Evolutionary conservation across 2,888 invertebrate genomes (phyloP).

Genomic region (Sinotaia quadrata): DNA sequence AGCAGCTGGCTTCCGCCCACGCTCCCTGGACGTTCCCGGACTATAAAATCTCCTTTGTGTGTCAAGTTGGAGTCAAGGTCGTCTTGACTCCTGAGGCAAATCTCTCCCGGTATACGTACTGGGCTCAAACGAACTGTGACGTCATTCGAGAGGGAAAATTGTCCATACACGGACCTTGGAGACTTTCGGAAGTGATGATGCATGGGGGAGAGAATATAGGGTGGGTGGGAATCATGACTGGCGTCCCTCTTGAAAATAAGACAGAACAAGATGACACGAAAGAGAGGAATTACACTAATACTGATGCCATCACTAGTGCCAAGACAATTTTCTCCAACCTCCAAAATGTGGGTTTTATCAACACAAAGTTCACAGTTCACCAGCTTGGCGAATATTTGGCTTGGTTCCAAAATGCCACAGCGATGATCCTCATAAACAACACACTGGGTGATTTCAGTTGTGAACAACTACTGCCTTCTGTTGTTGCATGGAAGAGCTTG

Average conservation of each 20-base stretch:
- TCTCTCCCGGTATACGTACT: not conserved
- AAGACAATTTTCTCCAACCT: slow-evolving; percentile 6
- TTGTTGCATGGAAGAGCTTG: slow-evolving; percentile 7
- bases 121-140: not conserved
- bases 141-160: not conserved
- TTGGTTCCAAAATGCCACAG: slow-evolving; percentile 17
- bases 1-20: not conserved
- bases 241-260: not conserved
- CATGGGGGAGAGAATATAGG: no score
- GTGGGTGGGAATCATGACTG: not conserved
- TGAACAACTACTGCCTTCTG: slow-evolving; percentile 6
- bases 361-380: not conserved
- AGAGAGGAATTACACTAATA: no score
- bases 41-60: not conserved
- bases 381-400: slow-evolving; percentile 4
- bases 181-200: no score
- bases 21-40: not conserved
- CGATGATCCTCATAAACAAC: slow-evolving; percentile 2
- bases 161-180: not conserved
- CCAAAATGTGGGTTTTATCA: not conserved
- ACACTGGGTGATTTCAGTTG: slow-evolving; percentile 7
- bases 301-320: not conserved
- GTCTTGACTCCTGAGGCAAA: not conserved
- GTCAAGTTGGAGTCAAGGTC: not conserved
- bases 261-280: not conserved